Percentiles rank a stretch among this genome's conserved stretches.
Conservation (phyloP, 2,888 invertebrate species). For the Thyatira batis region DNA sequence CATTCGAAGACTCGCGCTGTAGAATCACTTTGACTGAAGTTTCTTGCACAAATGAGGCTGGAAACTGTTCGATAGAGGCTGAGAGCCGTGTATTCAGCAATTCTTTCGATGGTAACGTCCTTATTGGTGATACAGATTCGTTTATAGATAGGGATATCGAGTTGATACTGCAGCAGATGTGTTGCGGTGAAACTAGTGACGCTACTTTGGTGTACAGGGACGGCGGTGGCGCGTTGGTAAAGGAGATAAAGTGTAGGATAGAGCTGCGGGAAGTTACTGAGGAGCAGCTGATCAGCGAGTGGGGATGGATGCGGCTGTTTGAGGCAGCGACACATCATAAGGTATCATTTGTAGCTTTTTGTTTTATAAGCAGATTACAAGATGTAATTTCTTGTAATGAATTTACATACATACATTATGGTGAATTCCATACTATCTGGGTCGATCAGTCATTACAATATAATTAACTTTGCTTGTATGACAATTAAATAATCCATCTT, state of each 20-base stretch:
- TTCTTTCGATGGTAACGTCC: conserved; percentile 66
- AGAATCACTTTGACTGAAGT: conserved; percentile 60
- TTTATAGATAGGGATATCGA: conserved; percentile 80
- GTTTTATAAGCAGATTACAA: too few species aligned
- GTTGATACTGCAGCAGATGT: conserved; percentile 79
- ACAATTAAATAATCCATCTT: too few species aligned
- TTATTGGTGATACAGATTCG: conserved; percentile 74
- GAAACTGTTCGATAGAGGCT: conserved; percentile 52
- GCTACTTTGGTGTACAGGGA: conserved; percentile 63
- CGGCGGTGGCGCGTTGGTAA: conserved; percentile 41
- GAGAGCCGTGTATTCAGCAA: conserved; percentile 59
- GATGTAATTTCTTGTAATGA: too few species aligned
- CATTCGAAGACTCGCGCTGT: conserved; percentile 73
- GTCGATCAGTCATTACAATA: too few species aligned
- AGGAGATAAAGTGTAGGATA: conserved; percentile 66
- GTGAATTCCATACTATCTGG: too few species aligned
- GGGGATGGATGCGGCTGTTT: conserved; percentile 80
- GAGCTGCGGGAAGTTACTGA: conserved; percentile 67
- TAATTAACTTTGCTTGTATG: too few species aligned
- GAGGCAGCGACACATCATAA: conserved; percentile 78
- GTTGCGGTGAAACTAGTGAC: conserved; percentile 66
- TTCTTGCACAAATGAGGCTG: conserved; percentile 45
- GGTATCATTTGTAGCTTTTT: conserved; percentile 29
- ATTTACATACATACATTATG: too few species aligned
- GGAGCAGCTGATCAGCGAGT: conserved; percentile 78